Evolutionary conservation across 2,113 vertebrate species (phyloP).

Genomic region (Colinus virginianus): DNA sequence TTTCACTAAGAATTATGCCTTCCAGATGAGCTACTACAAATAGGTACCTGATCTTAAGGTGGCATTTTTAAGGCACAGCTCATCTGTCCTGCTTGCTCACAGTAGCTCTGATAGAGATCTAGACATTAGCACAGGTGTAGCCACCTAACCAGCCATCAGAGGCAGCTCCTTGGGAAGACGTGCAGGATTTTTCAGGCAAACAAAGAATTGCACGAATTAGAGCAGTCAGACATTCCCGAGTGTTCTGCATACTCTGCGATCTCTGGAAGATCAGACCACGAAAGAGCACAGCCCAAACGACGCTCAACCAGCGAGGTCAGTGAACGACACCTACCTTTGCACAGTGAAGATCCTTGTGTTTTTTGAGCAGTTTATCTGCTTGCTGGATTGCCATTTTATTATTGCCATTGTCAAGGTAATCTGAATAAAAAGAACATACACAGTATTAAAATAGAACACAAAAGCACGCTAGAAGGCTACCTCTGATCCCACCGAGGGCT

Average conservation of each 20-base stretch:
- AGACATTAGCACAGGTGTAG: neutral
- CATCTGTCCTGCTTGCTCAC: rapidly evolving
- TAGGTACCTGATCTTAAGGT: neutral
- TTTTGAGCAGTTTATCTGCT: slow-evolving; percentile 97
- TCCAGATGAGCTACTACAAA: neutral
- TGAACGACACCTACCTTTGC: slow-evolving; percentile 86
- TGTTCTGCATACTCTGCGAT: neutral
- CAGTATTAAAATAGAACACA: neutral
- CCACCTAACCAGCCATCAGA: neutral
- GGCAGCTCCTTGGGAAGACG: neutral
- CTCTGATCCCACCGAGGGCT: rapidly evolving
- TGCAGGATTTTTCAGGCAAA: no score
- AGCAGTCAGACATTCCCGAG: neutral
- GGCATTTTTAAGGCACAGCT: neutral
- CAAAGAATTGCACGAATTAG: neutral
- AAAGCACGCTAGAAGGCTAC: neutral
- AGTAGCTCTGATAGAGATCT: neutral
- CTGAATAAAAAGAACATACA: slow-evolving; percentile 70
- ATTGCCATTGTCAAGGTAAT: slow-evolving; percentile 99
- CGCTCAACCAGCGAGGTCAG: rapidly evolving
- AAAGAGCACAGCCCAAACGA: neutral
- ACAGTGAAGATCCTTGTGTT: slow-evolving; percentile 98
- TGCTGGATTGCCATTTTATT: slow-evolving; percentile 99
- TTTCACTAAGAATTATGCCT: neutral
- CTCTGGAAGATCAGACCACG: neutral